Conservation (phyloP, 2,888 invertebrate genomes). For the Polyommatus iphigenia region DNA sequence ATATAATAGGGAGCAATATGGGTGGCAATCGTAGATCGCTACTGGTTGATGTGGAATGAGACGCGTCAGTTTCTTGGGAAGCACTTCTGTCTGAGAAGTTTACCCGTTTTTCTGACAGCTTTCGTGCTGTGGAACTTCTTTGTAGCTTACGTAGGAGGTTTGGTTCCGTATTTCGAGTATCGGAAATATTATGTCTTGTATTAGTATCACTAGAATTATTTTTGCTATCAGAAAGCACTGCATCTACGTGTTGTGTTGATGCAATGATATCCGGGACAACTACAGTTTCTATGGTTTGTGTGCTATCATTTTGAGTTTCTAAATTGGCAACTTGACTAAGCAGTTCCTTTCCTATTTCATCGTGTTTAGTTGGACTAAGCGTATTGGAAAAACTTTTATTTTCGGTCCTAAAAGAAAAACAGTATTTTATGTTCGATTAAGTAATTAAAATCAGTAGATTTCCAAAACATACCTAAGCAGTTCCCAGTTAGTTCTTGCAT, state of each 20-base stretch:
- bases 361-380: conserved; percentile 48
- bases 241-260: conserved; percentile 56
- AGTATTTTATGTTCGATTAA: neutral
- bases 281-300: conserved; percentile 54
- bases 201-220: conserved; percentile 55
- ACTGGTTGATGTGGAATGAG: conserved; percentile 80
- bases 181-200: conserved; percentile 47
- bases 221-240: conserved; percentile 60
- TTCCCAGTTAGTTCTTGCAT: conserved; percentile 94
- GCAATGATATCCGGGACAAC: conserved; percentile 59
- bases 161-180: conserved; percentile 45
- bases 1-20: conserved; percentile 85
- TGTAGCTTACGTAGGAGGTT: conserved; percentile 59
- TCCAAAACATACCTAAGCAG: conserved; percentile 71
- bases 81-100: conserved; percentile 77
- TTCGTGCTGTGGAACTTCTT: conserved; percentile 71
- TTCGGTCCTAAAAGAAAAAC: neutral
- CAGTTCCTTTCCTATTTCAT: conserved; percentile 60
- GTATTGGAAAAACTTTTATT: conserved; percentile 17
- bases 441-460: neutral
- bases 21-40: conserved; percentile 85
- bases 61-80: conserved; percentile 83
- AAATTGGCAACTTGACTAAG: conserved; percentile 52
- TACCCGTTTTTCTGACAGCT: conserved; percentile 72
- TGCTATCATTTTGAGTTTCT: conserved; percentile 48